These are phyloP conservation scores for Hydractinia symbiolongicarpus DNA, from an alignment of 30 jellyfish, hydroid and myxozoan species.

Conservation along the genomic window DNA sequence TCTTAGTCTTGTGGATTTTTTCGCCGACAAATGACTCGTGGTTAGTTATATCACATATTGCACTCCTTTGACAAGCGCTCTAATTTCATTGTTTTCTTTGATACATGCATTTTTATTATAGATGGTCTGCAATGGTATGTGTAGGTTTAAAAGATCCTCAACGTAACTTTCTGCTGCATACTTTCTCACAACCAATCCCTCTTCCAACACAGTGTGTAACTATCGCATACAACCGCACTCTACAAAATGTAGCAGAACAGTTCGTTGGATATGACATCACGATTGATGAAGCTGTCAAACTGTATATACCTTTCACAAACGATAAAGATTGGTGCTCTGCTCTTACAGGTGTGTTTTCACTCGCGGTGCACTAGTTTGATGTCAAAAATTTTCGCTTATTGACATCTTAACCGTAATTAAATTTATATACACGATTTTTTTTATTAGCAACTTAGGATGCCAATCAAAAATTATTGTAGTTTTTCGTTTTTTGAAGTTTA, in stretches of 20 bases:
- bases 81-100: no score
- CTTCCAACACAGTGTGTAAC: conserved; percentile 53
- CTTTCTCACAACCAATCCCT: conserved; percentile 78
- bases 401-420: not conserved
- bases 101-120: not conserved
- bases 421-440: not conserved
- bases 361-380: not conserved
- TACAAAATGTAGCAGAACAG: conserved; percentile 16
- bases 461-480: no score
- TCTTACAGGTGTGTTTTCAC: conserved; percentile 43
- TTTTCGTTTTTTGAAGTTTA: no score
- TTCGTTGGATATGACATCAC: conserved; percentile 39
- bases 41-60: no score
- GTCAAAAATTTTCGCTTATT: not conserved
- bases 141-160: conserved; percentile 44
- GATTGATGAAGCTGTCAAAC: conserved; percentile 60
- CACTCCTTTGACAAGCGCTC: no score
- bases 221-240: conserved; percentile 45
- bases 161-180: conserved; percentile 27
- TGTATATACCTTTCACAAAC: conserved; percentile 43
- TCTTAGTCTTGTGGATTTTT: no score
- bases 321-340: conserved; percentile 84
- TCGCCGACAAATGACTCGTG: no score
- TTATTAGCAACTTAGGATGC: not conserved
- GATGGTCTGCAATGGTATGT: conserved; percentile 80